Evolutionary conservation across 2,797 vertebrate species (phyloP).

Genomic region (Pampus argenteus): DNA sequence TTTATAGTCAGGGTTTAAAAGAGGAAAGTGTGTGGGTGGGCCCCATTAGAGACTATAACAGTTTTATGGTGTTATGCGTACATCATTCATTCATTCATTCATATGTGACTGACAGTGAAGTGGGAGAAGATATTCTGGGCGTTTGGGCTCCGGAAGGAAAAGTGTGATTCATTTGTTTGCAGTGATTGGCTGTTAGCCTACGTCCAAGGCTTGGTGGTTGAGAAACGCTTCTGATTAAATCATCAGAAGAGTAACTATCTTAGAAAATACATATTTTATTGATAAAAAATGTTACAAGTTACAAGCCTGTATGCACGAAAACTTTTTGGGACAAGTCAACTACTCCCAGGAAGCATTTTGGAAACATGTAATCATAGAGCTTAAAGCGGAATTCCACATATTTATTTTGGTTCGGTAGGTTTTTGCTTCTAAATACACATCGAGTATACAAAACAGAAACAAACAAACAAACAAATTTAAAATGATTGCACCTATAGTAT

Average conservation of each 20-base stretch:
- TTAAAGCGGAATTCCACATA: background rate
- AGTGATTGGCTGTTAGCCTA: constrained; percentile 22
- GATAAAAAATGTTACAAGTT: constrained; percentile 5
- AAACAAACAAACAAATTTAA: no score
- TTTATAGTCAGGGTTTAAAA: constrained; percentile 42
- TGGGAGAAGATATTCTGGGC: constrained; percentile 7
- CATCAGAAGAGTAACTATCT: constrained; percentile 13
- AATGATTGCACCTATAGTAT: background rate
- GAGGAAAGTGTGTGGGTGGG: constrained; percentile 60
- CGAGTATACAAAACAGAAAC: background rate
- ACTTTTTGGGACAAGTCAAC: background rate
- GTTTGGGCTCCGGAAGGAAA: constrained; percentile 4
- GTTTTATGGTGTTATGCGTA: constrained; percentile 31
- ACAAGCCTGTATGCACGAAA: constrained; percentile 2
- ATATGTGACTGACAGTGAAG: background rate
- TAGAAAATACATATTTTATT: constrained; percentile 6
- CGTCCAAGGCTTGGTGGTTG: constrained; percentile 2
- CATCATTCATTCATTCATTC: constrained; percentile 34
- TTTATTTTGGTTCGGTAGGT: background rate
- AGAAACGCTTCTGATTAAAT: background rate
- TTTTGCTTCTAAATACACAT: background rate
- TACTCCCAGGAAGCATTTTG: background rate
- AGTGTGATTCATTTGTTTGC: constrained; percentile 14
- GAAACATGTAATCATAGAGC: background rate
- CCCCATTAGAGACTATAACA: constrained; percentile 14